Evolutionary conservation across 1,140 invertebrate genomes (phyloP), one percentile per base, ranked within the genome.

Genomic region (Tyrophagus putrescentiae): DNA sequence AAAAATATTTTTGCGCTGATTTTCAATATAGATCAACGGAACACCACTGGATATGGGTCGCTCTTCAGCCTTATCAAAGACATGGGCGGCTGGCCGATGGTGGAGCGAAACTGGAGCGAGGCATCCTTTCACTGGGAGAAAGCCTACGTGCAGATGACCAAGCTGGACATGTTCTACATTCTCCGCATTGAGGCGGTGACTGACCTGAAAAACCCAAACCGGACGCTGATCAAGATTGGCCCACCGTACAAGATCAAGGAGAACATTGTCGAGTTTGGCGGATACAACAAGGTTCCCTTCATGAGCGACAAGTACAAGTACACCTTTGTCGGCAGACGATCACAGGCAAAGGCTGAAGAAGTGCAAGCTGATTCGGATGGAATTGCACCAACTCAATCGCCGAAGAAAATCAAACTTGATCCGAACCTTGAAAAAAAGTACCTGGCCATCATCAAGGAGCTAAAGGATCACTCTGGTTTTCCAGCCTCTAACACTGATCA

Each of bases 31-130:
- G 57, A 16, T 13, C 25, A 42, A 42, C 16, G 57, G 1, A 25
- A 59, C 25, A 29, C 18, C 3, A 11, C 9, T 44, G 87, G 87
- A 4, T 68, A 86, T 4, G 69, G 75, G 5, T 84, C 86, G 0
- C 73, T 91, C 2, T 67, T 79, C 5, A 74, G 79, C 0, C 82
- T 90, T 65, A 69, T 92, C 39, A 75, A 78, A 25, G 73, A 78
- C 25, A 73, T 94, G 4, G 90, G 89, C 16, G 88, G 88, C 5
- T 94, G 88, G 89, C 90, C 91, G 0, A 82, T 91, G 7, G 72
- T 93, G 1, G 80, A 84, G 64, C 84, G 82, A 0, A 76, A 76
- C 53, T 89, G 85, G 85, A 72, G 66, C 1, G 42, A 63, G 1
- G 36, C 72, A 75, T 1, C 79, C 79, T 67, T 50, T 60, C 61